Base-by-base conservation (phyloP, 2,888 invertebrate species). In the Eurois occulta region DNA sequence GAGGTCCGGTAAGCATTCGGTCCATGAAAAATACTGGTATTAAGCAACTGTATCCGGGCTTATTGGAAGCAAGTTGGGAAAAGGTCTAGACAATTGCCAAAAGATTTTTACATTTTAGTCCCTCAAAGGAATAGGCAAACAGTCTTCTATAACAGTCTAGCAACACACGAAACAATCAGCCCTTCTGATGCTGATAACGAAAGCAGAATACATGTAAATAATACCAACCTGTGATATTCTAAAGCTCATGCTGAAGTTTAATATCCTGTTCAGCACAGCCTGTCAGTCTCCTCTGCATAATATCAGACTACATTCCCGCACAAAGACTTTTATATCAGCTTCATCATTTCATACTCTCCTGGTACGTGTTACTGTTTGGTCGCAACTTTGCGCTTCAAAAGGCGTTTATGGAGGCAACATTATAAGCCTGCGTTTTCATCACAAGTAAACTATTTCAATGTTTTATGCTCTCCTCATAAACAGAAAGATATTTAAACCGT, bases 281-380 rank as follows among this genome's bases (percentile, higher is more conserved):
- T 75, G 86, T 79, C 83, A 77, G 75, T 77, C 68, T 78, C 38
- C 80, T 65, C 66, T 71, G 72, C 75, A 83, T 83, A 74, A 69
- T 77, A 78, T 77, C 78, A 77, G 64, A 69, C 68, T 68, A 68
- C 38, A 74, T 68, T 35, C 60, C 10, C 46, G 28, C 79, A 86
- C 84, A 88, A 80, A 87, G 87, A 77, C 73, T 84, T 79, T 87
- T 75, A 80, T 87, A 88, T 86, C 79, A 83, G 84, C 77, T 67
- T 66, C 78, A 83, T 86, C 84, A 88, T 75, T 78, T 77, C 75
- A 77, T 68, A 60, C 85, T 18, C 24, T 66, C 75, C 32, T 77
- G 41, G 62, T 72, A 73, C 75, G 24, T 77, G 35, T 52, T 70
- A 67, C 71, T 79, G 77, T 79, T 82, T 72, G 68, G 79, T 60